Evolutionary conservation across 1,140 invertebrate genomes (phyloP).

Genomic region (Acyrthosiphon pisum): DNA sequence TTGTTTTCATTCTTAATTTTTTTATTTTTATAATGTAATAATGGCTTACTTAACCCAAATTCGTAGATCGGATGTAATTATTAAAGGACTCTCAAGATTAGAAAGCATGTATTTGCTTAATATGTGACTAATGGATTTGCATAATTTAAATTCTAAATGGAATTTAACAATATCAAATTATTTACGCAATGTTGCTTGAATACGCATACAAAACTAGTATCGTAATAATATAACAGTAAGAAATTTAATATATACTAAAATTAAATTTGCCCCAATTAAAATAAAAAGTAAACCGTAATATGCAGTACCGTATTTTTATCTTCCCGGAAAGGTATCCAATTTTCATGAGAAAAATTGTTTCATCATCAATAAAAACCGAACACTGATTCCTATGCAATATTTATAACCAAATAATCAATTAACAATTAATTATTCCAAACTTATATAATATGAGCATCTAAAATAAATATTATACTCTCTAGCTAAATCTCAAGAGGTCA

Average conservation of each 20-base stretch:
- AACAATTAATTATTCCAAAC: no score
- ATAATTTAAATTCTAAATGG: neutral
- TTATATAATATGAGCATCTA: neutral
- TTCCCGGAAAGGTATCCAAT: neutral
- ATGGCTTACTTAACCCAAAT: neutral
- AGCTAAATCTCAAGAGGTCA: neutral
- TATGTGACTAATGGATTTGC: neutral
- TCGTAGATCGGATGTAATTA: neutral
- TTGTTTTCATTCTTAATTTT: neutral
- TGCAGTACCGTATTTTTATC: neutral
- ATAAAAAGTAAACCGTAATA: neutral
- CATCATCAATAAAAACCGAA: no score
- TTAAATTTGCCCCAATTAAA: neutral
- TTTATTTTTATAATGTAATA: neutral
- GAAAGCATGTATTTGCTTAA: neutral
- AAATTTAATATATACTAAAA: neutral
- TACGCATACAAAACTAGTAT: neutral
- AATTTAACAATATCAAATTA: slow-evolving; percentile 21
- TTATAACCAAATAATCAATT: no score
- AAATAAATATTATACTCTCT: neutral
- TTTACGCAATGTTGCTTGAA: neutral
- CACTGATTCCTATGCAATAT: no score
- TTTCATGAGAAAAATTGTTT: no score
- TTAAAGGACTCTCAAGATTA: neutral
- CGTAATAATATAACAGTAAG: neutral